phyloP scores from a whole-genome alignment of 2,797 vertebrate species.

The Florisuga fusca region DNA sequence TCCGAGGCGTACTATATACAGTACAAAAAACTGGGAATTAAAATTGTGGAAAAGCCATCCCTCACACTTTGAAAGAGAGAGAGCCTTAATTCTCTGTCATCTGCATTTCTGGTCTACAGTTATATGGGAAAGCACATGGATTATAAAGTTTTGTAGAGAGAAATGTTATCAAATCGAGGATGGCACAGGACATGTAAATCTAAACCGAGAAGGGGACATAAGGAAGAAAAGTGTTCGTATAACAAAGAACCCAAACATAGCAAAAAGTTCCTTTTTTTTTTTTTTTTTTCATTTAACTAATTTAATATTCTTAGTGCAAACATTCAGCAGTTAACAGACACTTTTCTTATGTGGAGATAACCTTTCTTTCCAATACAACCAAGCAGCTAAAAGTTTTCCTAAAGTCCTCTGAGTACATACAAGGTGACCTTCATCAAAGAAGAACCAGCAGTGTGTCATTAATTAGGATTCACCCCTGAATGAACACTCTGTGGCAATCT shows the following conservation, averaged over 20 bases:
- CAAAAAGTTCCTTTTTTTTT: background rate
- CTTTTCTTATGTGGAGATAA: background rate
- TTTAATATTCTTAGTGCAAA: background rate
- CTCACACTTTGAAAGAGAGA: background rate
- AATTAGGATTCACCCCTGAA: background rate
- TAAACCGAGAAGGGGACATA: background rate
- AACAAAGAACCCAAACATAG: background rate
- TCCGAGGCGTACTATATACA: background rate
- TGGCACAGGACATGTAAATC: background rate
- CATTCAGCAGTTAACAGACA: background rate
- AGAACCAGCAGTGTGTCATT: background rate
- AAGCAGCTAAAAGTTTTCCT: background rate
- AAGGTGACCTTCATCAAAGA: background rate
- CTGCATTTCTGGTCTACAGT: background rate
- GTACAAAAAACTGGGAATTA: background rate
- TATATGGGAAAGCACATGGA: background rate
- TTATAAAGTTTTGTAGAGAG: background rate
- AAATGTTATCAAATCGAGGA: background rate
- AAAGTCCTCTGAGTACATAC: background rate
- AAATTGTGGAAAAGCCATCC: background rate
- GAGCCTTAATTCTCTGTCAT: background rate
- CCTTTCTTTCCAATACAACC: background rate
- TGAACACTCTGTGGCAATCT: background rate
- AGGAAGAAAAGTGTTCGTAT: background rate
- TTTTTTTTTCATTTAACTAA: background rate